These are phyloP conservation scores for Campoletis raptor DNA, from an alignment of 2,888 invertebrate genomes.

Conservation along the genomic window DNA sequence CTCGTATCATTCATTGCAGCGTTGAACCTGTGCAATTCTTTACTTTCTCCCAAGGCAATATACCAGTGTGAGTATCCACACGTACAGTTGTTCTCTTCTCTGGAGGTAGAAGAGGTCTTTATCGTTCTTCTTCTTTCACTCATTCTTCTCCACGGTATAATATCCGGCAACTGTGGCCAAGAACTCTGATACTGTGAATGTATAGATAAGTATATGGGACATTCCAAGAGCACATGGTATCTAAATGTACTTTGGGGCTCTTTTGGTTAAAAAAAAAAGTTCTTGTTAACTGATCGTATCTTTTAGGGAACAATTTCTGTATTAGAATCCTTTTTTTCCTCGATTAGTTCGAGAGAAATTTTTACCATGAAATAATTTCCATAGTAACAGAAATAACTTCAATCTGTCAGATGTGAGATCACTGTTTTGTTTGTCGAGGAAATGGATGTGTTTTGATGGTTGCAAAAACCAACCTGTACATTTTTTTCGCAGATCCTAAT, in stretches of 20 bases:
- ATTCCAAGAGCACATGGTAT: neutral
- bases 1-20: constrained; percentile 28
- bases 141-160: constrained; percentile 49
- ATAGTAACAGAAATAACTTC: too few species aligned
- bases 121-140: constrained; percentile 29
- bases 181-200: constrained; percentile 27
- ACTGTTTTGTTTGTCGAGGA: too few species aligned
- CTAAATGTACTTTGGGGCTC: neutral
- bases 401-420: too few species aligned
- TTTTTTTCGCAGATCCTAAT: too few species aligned
- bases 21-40: constrained; percentile 31
- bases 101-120: constrained; percentile 14
- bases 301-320: neutral
- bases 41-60: constrained; percentile 30
- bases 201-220: neutral
- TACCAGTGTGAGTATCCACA: neutral
- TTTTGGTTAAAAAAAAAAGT: neutral
- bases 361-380: too few species aligned
- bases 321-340: neutral
- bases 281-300: neutral
- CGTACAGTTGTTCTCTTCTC: constrained; percentile 1
- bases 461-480: too few species aligned
- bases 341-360: neutral
- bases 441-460: too few species aligned
- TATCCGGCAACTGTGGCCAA: constrained; percentile 67